These are phyloP conservation scores for Eurystomus glaucurus DNA, from an alignment of 2,797 vertebrate species.

Conservation along the genomic window DNA sequence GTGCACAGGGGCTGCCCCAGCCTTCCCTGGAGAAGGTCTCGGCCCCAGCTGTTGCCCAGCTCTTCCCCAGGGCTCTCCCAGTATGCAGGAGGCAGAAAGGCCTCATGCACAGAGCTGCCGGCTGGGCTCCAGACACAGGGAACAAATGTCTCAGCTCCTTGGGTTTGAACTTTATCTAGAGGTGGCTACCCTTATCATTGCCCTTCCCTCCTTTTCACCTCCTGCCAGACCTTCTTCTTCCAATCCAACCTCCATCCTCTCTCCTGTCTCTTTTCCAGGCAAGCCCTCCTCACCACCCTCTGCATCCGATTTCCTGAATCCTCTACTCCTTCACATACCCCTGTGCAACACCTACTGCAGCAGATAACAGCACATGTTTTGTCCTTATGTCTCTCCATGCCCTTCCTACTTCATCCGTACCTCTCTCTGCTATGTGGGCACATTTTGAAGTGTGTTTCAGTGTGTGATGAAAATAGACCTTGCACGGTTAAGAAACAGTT, in stretches of 20 bases:
- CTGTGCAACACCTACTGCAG: neutral
- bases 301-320: neutral
- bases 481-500: neutral
- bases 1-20: neutral
- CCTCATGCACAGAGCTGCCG: neutral
- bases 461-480: neutral
- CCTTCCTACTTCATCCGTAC: neutral
- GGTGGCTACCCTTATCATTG: neutral
- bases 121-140: neutral
- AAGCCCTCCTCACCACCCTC: neutral
- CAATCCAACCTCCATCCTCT: neutral
- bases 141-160: neutral
- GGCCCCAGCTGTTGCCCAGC: accelerated
- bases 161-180: neutral
- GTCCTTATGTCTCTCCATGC: neutral
- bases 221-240: neutral
- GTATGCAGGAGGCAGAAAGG: accelerated
- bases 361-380: neutral
- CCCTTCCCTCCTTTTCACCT: neutral
- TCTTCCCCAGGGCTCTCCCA: neutral
- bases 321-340: neutral
- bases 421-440: neutral
- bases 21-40: neutral
- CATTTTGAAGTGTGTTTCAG: neutral
- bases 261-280: neutral